These are phyloP conservation scores for Parazoanthus atlanticus DNA, from an alignment of 92 coral and sea anemone species.

Conservation along the genomic window DNA sequence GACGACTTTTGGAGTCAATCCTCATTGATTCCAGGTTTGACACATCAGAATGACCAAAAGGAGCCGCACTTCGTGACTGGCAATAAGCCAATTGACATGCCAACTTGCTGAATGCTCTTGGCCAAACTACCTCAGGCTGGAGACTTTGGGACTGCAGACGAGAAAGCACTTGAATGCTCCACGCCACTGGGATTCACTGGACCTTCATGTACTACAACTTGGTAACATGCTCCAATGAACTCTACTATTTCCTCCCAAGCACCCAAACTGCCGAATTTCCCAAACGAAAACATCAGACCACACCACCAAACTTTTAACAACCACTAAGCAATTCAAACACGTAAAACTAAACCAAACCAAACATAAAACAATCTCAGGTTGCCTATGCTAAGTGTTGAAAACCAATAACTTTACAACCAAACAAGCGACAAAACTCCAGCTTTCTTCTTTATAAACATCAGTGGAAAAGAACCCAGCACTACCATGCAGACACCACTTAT, in stretches of 20 bases:
- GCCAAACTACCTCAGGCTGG: constrained; percentile 35
- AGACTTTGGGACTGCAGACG: constrained; percentile 21
- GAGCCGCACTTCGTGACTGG: background rate
- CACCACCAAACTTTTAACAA: background rate
- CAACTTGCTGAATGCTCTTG: constrained; percentile 34
- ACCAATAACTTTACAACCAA: background rate
- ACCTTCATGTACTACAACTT: constrained; percentile 30
- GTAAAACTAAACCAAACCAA: constrained; percentile 9
- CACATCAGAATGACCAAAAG: constrained; percentile 5
- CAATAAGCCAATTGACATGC: constrained; percentile 38
- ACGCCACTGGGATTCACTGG: constrained; percentile 21
- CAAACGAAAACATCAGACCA: background rate
- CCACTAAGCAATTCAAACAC: background rate
- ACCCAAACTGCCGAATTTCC: background rate
- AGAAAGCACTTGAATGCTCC: constrained; percentile 48
- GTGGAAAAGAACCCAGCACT: background rate
- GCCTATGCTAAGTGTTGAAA: background rate
- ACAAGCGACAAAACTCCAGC: background rate
- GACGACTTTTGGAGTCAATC: background rate
- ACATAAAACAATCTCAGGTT: background rate
- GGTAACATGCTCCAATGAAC: constrained; percentile 21
- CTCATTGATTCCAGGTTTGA: background rate
- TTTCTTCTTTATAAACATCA: background rate
- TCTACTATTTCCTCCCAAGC: background rate
- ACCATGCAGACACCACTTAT: background rate